Evolutionary conservation across 1,140 invertebrate species (phyloP), one percentile per base, ranked within the genome.

Genomic region (Aricia agestis): DNA sequence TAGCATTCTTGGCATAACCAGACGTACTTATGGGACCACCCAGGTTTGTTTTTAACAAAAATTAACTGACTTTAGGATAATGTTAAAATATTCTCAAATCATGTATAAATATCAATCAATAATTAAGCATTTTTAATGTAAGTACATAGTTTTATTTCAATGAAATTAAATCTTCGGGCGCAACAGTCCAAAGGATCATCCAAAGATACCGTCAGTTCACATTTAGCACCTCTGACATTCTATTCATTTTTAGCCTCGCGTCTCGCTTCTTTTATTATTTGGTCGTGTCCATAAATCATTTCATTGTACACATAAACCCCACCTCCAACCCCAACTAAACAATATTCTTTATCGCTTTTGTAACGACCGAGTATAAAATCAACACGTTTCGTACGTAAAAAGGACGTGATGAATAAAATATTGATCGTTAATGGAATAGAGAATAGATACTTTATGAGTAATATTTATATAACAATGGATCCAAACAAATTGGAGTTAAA

Each of bases 201-300:
- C 41, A 11, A 42, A 42, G 7, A 52, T 52, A 52, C 45, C 9
- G 2, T 36, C 36, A 36, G 13, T 15, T 13, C 45, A 4, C 45
- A 52, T 52, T 52, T 52, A 52, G 45, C 45, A 15, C 45, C 45
- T 5, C 45, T 63, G 19, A 63, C 19, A 63, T 63, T 63, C 59
- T 19, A 63, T 63, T 63, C 59, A 63, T 7, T 63, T 63, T n/a
- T 11, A 9, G 18, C 58, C 59, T 63, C 59, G 17, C 17, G 9
- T 11, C 59, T 19, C 59, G 18, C 19, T 19, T 63, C 59, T 59
- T 52, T 32, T 58, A 52, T 72, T 72, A 72, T 72, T 75, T 75
- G 13, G 66, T 70, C 66, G 68, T 31, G 42, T 66, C 42, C 52
- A 72, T 75, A 75, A 75, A 75, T 75, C 68, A 75, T 72, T 17